Conservation (phyloP, 1,140 invertebrate species). For the Andrena cerasifolii region DNA sequence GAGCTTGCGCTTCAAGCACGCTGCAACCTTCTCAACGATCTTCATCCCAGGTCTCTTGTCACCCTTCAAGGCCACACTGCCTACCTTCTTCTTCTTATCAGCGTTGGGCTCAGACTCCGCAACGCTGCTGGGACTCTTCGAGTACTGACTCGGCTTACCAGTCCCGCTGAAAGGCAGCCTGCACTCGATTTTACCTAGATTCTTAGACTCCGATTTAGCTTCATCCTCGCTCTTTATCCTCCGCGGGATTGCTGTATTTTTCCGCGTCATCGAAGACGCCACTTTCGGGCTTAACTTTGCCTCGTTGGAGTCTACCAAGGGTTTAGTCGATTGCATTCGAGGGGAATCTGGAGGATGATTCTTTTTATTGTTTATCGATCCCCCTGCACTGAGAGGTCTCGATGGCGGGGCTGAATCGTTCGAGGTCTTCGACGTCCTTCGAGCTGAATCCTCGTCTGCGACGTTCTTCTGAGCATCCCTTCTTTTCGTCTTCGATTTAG, state of each 20-base stretch:
- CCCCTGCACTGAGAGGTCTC: background rate
- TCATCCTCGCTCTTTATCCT: background rate
- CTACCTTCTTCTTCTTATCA: background rate
- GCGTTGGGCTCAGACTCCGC: background rate
- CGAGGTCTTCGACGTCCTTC: background rate
- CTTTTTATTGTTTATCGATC: too few species aligned
- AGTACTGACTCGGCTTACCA: background rate
- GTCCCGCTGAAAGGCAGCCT: background rate
- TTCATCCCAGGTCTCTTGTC: background rate
- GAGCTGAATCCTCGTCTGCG: too few species aligned
- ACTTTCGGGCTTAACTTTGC: background rate
- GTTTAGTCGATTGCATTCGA: background rate
- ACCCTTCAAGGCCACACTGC: background rate
- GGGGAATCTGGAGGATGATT: background rate
- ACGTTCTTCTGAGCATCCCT: background rate
- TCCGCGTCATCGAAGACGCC: background rate
- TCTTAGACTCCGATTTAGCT: background rate
- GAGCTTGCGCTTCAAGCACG: constrained; percentile 13
- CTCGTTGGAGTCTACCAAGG: too few species aligned
- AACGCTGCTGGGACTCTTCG: background rate
- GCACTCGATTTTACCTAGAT: background rate
- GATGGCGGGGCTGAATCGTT: too few species aligned
- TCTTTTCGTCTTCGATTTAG: background rate
- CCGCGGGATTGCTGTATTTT: too few species aligned
- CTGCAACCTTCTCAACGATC: background rate